A percentile compares a stretch with the other conserved stretches of the same genome.
Conservation (phyloP, 1,140 invertebrate species). For the Platyura marginata region DNA sequence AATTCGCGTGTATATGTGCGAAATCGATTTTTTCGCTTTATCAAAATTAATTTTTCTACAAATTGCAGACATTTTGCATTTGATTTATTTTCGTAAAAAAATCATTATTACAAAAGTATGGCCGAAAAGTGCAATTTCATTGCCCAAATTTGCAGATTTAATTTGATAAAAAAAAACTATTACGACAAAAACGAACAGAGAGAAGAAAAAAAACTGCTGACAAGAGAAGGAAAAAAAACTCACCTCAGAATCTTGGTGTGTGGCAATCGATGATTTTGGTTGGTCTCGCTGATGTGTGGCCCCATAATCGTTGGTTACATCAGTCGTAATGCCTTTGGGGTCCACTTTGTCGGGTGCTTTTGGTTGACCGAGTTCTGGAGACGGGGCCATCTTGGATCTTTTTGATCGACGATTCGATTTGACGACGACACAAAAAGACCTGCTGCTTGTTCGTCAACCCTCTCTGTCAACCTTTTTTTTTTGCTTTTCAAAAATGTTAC, state of each 20-base stretch:
- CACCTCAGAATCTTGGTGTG: background rate
- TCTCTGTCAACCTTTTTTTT: background rate
- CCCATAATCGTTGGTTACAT: too few species aligned
- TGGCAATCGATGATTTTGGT: background rate
- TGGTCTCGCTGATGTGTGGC: background rate
- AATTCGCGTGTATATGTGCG: background rate
- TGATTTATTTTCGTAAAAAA: background rate
- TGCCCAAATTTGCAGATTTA: slow-evolving; percentile 1
- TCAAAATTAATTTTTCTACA: background rate
- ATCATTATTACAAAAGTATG: background rate
- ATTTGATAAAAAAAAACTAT: background rate
- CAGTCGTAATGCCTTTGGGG: background rate
- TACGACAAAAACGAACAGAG: background rate
- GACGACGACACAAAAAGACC: background rate
- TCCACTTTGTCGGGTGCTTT: slow-evolving; percentile 3
- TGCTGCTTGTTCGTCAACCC: background rate
- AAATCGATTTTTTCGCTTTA: background rate
- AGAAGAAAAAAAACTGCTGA: background rate
- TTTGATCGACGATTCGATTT: slow-evolving; percentile 1
- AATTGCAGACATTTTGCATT: background rate
- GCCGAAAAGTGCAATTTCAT: slow-evolving; percentile 1
- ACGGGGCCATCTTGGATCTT: background rate
- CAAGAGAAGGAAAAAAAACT: too few species aligned
- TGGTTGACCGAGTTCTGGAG: slow-evolving; percentile 2
- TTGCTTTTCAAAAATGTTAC: too few species aligned